Base-by-base conservation (phyloP, 2,797 vertebrate species). In the Rousettus madagascariensis region DNA sequence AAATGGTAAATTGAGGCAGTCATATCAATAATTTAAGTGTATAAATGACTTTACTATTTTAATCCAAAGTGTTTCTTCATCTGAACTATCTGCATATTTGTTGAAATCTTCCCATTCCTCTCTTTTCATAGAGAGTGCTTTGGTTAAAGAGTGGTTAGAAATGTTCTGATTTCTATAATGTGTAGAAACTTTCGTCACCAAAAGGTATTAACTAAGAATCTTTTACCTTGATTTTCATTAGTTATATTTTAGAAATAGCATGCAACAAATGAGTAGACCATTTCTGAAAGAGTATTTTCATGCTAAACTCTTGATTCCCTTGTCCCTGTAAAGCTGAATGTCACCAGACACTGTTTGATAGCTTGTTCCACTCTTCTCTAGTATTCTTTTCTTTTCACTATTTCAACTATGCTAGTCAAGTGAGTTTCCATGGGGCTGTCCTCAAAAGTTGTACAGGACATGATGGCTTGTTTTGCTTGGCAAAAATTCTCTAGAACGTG, bases 381-480 rank as follows among this genome's bases (percentile, higher is more conserved):
- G 61, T 36, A 96, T 97, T 98, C 97, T 97, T 98, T 97, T 97
- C 80, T 98, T 97, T 97, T 82, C 96, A 94, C 95, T 97, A 96
- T 97, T 98, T 98, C 97, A 97, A 95, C 97, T 97, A 96, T 97
- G 97, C 96, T 98, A 97, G 98, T 98, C 97, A 98, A 98, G 98
- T 97, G 97, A 97, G 96, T 98, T 98, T 98, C 98, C 98, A 98
- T 97, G 95, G 98, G 77, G 95, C 96, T 93, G 95, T 98, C 98
- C 98, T 98, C 97, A 97, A 91, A 94, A 98, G 96, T 98, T 98
- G 97, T 97, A 97, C 96, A 88, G 84, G 94, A 79, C 92, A 98
- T 97, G 98, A 98, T 98, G 98, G 98, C 97, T 98, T 98, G 98
- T 98, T 98, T 98, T 98, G 97, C 97, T 98, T 98, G 98, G 98